phyloP scores from a whole-genome alignment of 2,888 invertebrate species.

The Mythimna ferrago region DNA sequence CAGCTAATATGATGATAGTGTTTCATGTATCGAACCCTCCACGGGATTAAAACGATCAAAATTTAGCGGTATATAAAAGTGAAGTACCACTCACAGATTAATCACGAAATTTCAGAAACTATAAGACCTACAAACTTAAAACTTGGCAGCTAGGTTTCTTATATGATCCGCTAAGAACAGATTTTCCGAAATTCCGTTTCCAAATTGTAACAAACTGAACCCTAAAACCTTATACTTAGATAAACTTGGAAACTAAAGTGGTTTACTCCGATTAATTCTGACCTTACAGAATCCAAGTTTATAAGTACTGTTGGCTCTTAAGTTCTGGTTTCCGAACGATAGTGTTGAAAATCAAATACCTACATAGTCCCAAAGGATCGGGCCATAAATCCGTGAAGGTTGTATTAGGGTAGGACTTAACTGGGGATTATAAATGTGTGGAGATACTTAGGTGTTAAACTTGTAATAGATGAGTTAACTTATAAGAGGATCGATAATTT shows the following conservation, averaged over 20 bases:
- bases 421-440: slow-evolving; percentile 12
- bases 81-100: too few species aligned
- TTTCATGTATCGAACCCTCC: too few species aligned
- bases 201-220: too few species aligned
- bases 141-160: too few species aligned
- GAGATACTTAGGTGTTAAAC: neutral
- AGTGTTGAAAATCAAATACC: slow-evolving; percentile 34
- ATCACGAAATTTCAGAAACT: too few species aligned
- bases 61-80: too few species aligned
- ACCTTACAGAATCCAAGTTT: slow-evolving; percentile 44
- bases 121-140: too few species aligned
- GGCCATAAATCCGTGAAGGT: slow-evolving; percentile 23
- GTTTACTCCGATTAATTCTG: slow-evolving; percentile 46
- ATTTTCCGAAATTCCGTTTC: too few species aligned
- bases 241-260: slow-evolving; percentile 8
- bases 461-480: slow-evolving; percentile 1
- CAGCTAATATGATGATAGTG: too few species aligned
- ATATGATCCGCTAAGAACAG: too few species aligned
- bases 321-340: slow-evolving; percentile 30
- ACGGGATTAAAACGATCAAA: too few species aligned
- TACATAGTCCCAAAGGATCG: slow-evolving; percentile 11
- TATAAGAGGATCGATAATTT: neutral
- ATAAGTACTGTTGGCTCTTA: slow-evolving; percentile 49
- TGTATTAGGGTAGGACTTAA: slow-evolving; percentile 17
- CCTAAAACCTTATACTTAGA: neutral